These are phyloP conservation scores for Camelus bactrianus DNA, from an alignment of 2,113 vertebrate genomes.

Conservation along the genomic window DNA sequence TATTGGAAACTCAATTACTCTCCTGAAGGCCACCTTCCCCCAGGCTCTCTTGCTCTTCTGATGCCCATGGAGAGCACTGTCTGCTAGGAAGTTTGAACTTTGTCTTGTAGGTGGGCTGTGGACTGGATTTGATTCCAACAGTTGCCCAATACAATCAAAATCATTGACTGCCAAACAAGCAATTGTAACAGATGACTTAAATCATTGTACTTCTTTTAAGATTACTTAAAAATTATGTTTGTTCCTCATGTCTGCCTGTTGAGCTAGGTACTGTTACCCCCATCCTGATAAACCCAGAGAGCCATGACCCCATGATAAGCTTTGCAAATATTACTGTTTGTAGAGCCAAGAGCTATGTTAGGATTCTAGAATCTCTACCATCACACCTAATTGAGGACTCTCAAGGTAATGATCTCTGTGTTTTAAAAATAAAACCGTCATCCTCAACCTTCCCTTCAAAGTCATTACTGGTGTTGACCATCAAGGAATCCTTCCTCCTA, in stretches of 20 bases:
- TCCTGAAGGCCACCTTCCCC: neutral
- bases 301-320: neutral
- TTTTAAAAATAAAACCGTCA: neutral
- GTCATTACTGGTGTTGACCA: neutral
- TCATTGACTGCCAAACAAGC: neutral
- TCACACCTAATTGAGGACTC: neutral
- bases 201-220: too few species aligned
- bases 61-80: neutral
- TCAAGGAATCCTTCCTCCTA: neutral
- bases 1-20: neutral
- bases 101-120: neutral
- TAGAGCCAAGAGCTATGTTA: neutral
- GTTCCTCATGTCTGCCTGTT: neutral
- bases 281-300: neutral
- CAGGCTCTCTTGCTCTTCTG: neutral
- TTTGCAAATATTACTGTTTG: neutral
- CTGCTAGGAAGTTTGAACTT: neutral
- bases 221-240: neutral
- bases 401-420: neutral
- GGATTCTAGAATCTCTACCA: neutral
- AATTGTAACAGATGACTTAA: neutral
- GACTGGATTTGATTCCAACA: neutral
- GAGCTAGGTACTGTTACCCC: neutral
- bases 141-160: neutral
- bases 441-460: neutral